Base-by-base conservation (phyloP, 2,113 vertebrate species). In the Nibea coibor region DNA sequence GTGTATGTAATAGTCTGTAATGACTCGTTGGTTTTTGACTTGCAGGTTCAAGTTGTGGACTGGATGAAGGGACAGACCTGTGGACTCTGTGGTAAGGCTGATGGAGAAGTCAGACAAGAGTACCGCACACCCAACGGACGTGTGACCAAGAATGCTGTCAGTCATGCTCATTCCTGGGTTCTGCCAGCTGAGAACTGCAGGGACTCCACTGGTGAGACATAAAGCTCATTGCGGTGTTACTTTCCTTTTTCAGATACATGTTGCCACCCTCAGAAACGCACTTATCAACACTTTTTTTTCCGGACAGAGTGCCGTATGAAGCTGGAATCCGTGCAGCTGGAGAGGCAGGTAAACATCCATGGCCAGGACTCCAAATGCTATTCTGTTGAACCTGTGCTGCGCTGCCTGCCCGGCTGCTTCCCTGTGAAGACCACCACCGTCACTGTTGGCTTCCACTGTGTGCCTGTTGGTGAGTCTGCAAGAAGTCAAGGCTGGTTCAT, bases 11-110 rank as follows among this genome's bases (percentile, higher is more conserved):
- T 57, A 10, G n/a, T 50, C 20, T 35, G 2, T 43, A 68, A 72
- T 59, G 14, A 65, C 16, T 71, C 1, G 3, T 63, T 6, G 53
- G 4, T 67, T 79, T 12, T 66, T 80, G n/a, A 7, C 17, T 19
- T 78, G 17, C 78, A 97, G 96, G 75, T 96, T 87, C 56, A 91
- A 81, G 86, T 96, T 81, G 81, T 87, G n/a, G 93, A 96, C 87
- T 96, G 94, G 94, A 96, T 96, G 96, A 91, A 76, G 83, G 95
- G 95, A 59, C 89, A 96, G 91, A 96, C 93, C 1, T 96, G 94
- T 81, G 95, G 95, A 72, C 86, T 96, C 35, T 96, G 96, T 83
- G 96, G 95, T 89, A 96, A 83, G 69, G 94, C 93, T 4, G 94
- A 96, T 28, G 95, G 93, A 39, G 95, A 96, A 84, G 78, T 82